Percentiles rank a stretch among this genome's conserved stretches.
Evolutionary conservation across 1,140 invertebrate species (phyloP).

Genomic region (Lordiphosa stackelbergi): DNA sequence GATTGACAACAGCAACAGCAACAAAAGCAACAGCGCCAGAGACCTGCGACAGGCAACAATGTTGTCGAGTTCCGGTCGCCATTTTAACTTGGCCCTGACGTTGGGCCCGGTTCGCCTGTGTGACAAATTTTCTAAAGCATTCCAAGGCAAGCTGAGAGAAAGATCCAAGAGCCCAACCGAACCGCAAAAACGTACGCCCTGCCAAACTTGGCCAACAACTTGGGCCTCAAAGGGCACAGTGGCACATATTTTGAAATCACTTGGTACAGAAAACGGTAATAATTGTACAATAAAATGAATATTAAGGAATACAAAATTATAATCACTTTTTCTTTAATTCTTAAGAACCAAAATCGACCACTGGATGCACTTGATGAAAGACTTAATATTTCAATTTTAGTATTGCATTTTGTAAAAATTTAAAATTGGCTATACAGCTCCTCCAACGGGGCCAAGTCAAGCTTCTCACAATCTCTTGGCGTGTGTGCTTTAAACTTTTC

Average conservation of each 20-base stretch:
- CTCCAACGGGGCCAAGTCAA: too few species aligned
- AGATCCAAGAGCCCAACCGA: constrained; percentile 24
- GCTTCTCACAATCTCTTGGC: too few species aligned
- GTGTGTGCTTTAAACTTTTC: too few species aligned
- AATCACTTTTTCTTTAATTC: too few species aligned
- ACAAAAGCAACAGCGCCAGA: constrained; percentile 20
- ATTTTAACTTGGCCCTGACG: constrained; percentile 46
- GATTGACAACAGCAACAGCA: constrained; percentile 64
- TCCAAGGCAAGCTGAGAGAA: constrained; percentile 20
- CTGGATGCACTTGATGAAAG: too few species aligned
- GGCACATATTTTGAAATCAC: not conserved
- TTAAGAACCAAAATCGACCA: too few species aligned
- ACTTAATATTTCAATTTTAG: too few species aligned
- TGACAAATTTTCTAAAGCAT: constrained; percentile 55
- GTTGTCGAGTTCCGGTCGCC: constrained; percentile 62
- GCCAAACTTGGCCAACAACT: constrained; percentile 37
- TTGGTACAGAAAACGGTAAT: too few species aligned
- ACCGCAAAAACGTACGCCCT: constrained; percentile 47
- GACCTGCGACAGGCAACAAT: constrained; percentile 55
- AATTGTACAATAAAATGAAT: too few species aligned
- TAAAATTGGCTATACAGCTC: too few species aligned
- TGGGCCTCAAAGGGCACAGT: constrained; percentile 2
- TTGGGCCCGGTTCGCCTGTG: constrained; percentile 18
- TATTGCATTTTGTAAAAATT: too few species aligned
- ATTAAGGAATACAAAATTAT: too few species aligned